Evolutionary conservation across 2,797 vertebrate genomes (phyloP).

Genomic region (Garrulus glandarius): DNA sequence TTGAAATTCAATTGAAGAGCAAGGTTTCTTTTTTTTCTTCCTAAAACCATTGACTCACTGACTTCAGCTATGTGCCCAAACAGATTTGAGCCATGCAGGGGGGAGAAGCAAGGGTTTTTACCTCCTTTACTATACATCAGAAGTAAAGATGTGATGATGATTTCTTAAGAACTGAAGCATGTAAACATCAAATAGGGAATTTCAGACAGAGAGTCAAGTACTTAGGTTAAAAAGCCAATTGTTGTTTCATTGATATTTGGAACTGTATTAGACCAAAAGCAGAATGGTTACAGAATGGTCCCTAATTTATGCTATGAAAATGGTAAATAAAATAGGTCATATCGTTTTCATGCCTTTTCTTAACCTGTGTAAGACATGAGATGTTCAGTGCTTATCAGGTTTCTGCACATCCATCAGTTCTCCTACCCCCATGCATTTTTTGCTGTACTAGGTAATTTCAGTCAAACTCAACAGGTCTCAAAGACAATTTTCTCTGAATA

Average conservation of each 20-base stretch:
- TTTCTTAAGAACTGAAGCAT: not conserved
- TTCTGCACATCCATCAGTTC: not conserved
- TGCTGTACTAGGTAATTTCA: not conserved
- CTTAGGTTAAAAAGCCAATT: not conserved
- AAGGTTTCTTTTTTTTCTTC: not conserved
- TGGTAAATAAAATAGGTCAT: not conserved
- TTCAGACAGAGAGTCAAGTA: not conserved
- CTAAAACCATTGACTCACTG: not conserved
- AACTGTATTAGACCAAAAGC: not conserved
- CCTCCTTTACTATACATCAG: not conserved
- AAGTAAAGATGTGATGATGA: not conserved
- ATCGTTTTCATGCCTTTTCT: not conserved
- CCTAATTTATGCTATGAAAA: not conserved
- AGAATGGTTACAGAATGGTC: not conserved
- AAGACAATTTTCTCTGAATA: not conserved
- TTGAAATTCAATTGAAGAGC: not conserved
- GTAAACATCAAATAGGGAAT: not conserved
- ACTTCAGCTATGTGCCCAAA: not conserved
- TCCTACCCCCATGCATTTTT: not conserved
- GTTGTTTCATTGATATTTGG: not conserved
- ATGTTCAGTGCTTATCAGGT: not conserved
- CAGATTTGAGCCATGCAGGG: not conserved
- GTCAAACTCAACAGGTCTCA: not conserved
- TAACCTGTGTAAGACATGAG: not conserved
- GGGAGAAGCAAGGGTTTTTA: not conserved